Evolutionary conservation across 2,888 invertebrate species (phyloP), one percentile per base, ranked within the genome.

Genomic region (Eupithecia tripunctaria): DNA sequence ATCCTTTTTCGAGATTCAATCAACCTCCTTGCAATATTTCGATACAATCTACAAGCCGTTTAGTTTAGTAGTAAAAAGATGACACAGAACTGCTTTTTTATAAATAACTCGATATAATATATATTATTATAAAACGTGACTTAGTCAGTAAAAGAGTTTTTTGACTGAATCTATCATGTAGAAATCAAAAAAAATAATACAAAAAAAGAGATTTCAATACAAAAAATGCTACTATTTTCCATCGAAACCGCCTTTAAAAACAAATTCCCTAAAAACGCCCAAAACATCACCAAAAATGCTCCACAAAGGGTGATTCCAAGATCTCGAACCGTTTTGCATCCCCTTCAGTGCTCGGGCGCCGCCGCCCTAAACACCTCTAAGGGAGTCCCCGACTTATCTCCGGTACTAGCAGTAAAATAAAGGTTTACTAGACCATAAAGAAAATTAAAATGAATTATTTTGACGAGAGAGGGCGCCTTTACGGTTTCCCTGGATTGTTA

Each of bases 361-460:
- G 71, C 76, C 68, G 51, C 75, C 82, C 82, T 86, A 88, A 91
- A 88, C 87, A 92, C 91, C 91, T 92, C 88, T 85, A 89, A 91
- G 92, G 93, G 92, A 91, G 82, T 89, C 89, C 47, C 92, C 86
- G 89, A 88, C 89, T 93, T 94, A 94, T 94, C 94, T 93, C 88
- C 86, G 86, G 88, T 85, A 88, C 87, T 88, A 84, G 84, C 89
- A 92, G 91, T 94, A 94, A 94, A 94, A 94, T 94, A 94, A 94
- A 94, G 94, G 92, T 94, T 94, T 94, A 94, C 91, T 93, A 87
- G 91, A 86, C 89, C 91, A 93, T 94, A 94, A 94, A 94, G 93
- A 93, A 94, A 94, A 94, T 94, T 94, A 94, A 94, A 94, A 94
- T 94, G 94, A 94, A 94, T 94, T 94, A 94, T 94, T 94, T 94